A percentile compares a stretch with the other conserved stretches of the same genome.
Evolutionary conservation across 2,797 vertebrate species (phyloP).

Genomic region (Anableps anableps): DNA sequence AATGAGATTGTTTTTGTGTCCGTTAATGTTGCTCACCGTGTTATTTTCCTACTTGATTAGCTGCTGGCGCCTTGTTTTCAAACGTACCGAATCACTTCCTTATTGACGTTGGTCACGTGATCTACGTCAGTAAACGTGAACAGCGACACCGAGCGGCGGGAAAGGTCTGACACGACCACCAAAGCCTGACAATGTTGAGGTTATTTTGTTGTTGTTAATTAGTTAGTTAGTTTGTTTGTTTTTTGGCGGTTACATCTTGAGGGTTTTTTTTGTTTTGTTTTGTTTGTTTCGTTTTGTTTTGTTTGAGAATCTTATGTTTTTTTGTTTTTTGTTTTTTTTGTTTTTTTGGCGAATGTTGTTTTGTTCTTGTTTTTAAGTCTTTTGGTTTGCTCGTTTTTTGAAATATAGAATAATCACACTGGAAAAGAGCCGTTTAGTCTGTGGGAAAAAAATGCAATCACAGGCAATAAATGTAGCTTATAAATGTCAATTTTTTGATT

Average conservation of each 20-base stretch:
- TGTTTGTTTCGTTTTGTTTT: too few relatives aligned
- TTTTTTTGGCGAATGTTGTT: not conserved
- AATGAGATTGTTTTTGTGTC: not conserved
- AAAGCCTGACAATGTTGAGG: too few relatives aligned
- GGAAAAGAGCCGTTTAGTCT: not conserved
- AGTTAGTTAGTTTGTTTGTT: too few relatives aligned
- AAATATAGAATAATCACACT: too few relatives aligned
- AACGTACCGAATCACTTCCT: slow-evolving; percentile 42
- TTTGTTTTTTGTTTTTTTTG: not conserved
- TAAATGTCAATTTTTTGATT: too few relatives aligned
- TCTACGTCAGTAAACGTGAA: accelerated
- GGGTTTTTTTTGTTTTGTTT: too few relatives aligned
- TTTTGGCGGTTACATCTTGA: too few relatives aligned
- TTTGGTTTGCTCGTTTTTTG: not conserved
- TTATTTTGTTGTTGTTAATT: too few relatives aligned
- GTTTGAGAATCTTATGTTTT: too few relatives aligned
- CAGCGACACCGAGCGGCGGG: slow-evolving; percentile 19
- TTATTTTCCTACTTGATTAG: not conserved
- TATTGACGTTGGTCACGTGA: slow-evolving; percentile 46
- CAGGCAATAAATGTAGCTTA: not conserved
- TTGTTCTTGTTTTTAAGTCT: not conserved
- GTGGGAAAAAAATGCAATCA: not conserved
- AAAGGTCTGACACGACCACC: accelerated
- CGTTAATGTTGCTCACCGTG: slow-evolving; percentile 7
- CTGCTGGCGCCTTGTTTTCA: slow-evolving; percentile 47